These are phyloP conservation scores for Epinephelus awoara DNA, from an alignment of 2,797 vertebrate genomes.

Conservation along the genomic window DNA sequence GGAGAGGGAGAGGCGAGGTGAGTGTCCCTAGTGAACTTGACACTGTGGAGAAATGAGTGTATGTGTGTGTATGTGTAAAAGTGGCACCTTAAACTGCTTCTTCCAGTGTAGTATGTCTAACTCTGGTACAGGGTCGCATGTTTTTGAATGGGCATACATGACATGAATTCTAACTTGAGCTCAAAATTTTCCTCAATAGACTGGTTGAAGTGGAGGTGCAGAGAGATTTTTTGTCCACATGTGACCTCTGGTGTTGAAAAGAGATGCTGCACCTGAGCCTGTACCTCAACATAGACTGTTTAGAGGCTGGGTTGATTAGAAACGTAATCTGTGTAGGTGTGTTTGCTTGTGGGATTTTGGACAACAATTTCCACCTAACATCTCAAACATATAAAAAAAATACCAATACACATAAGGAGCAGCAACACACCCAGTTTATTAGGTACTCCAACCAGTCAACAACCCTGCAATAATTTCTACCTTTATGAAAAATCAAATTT, in stretches of 20 bases:
- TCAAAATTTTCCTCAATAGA: background rate
- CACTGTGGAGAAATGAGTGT: too few species aligned
- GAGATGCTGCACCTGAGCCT: background rate
- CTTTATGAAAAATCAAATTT: background rate
- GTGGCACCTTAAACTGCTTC: background rate
- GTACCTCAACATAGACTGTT: background rate
- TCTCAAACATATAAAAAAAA: background rate
- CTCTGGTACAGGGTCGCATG: background rate
- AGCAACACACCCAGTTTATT: background rate
- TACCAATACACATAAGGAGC: background rate
- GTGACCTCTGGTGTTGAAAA: slow-evolving; percentile 54
- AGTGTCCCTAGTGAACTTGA: background rate
- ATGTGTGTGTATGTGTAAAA: background rate
- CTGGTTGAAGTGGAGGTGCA: background rate
- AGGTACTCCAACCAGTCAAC: background rate
- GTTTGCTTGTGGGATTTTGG: background rate
- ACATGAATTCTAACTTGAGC: background rate
- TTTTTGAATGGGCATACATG: slow-evolving; percentile 3
- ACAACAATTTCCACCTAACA: background rate
- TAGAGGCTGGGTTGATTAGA: background rate
- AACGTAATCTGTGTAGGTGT: background rate
- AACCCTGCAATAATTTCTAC: background rate
- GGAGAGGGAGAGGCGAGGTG: background rate
- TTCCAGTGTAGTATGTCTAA: background rate
- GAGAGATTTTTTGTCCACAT: slow-evolving; percentile 17